Evolutionary conservation across 2,888 invertebrate genomes (phyloP).

Genomic region (Eumacrocentrus americanus): DNA sequence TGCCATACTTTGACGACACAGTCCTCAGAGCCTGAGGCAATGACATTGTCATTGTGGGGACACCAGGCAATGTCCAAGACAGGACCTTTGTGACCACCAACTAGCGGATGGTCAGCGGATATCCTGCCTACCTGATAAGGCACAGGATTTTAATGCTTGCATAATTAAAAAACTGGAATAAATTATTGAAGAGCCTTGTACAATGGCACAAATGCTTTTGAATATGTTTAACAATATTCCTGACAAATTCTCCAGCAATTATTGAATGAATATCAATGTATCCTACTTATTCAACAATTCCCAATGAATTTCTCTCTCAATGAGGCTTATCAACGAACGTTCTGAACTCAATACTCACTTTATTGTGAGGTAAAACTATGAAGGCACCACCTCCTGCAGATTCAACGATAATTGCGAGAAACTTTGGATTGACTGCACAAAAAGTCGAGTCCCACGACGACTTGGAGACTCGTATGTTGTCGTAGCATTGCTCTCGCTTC

Average conservation of each 20-base stretch:
- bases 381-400: slow-evolving; percentile 96
- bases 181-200: too few species aligned
- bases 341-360: slow-evolving; percentile 75
- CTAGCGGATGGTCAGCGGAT: slow-evolving; percentile 90
- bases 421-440: slow-evolving; percentile 98
- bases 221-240: too few species aligned
- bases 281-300: too few species aligned
- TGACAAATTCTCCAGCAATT: too few species aligned
- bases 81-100: slow-evolving; percentile 96
- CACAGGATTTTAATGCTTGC: too few species aligned
- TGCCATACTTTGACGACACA: slow-evolving; percentile 97
- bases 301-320: too few species aligned
- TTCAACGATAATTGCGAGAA: slow-evolving; percentile 95
- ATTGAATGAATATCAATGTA: too few species aligned
- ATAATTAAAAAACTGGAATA: too few species aligned
- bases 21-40: slow-evolving; percentile 97
- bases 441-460: slow-evolving; percentile 99
- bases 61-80: slow-evolving; percentile 98
- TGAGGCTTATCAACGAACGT: too few species aligned
- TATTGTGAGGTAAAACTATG: slow-evolving; percentile 91
- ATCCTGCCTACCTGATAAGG: slow-evolving; percentile 84
- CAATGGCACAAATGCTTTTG: too few species aligned
- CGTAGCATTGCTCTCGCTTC: slow-evolving; percentile 96
- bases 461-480: slow-evolving; percentile 95
- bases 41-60: slow-evolving; percentile 97